Conservation (phyloP, 2,113 vertebrate genomes). For the Pachycephala philippinensis region DNA sequence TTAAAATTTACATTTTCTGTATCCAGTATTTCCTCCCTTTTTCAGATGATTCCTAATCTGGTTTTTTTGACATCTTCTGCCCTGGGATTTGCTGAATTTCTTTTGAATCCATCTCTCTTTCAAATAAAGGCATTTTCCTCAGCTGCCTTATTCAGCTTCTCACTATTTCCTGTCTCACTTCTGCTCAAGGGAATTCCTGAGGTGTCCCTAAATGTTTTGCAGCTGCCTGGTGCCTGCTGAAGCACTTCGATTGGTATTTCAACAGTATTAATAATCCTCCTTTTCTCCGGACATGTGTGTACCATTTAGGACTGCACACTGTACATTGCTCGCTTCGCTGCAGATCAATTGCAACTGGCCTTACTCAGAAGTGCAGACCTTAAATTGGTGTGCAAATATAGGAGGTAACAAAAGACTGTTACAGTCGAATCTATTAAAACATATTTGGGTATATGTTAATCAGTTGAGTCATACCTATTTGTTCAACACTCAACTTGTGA, state of each 20-base stretch:
- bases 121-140: conserved; percentile 30
- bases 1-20: not conserved
- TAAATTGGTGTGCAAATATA: not conserved
- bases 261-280: conserved; percentile 17
- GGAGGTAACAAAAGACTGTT: not conserved
- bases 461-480: conserved; percentile 2
- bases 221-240: conserved; percentile 28
- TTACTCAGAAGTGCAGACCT: conserved; percentile 27
- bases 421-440: not conserved
- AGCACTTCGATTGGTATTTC: conserved; percentile 29
- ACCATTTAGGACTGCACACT: conserved; percentile 27
- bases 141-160: conserved; percentile 31
- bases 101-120: not conserved
- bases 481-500: not conserved
- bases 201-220: conserved; percentile 53
- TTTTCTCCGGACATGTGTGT: conserved; percentile 23
- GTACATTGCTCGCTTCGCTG: not conserved
- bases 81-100: not conserved
- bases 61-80: not conserved
- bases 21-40: not conserved
- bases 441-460: not conserved
- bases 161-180: conserved; percentile 41
- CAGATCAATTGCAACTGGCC: conserved; percentile 19
- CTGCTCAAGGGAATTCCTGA: conserved; percentile 50
- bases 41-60: not conserved